Conservation (phyloP, 2,888 invertebrate genomes). For the Rhingia campestris region DNA sequence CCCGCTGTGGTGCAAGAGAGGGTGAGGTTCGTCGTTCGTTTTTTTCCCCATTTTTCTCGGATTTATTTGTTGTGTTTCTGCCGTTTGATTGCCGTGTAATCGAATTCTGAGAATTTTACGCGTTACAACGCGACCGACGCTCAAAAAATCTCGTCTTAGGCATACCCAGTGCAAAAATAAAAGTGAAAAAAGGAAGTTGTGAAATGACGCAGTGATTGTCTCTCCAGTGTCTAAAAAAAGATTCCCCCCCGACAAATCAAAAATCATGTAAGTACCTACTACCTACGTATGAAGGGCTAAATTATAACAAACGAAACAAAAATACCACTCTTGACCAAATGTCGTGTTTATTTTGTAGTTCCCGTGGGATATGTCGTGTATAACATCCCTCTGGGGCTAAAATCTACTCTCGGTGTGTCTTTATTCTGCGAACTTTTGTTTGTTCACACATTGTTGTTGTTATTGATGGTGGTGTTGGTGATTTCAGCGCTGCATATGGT, state of each 20-base stretch:
- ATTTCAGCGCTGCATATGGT: conserved; percentile 29
- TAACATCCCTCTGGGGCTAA: conserved; percentile 8
- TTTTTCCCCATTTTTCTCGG: conserved; percentile 41
- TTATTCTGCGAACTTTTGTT: conserved; percentile 38
- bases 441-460: conserved; percentile 48
- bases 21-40: conserved; percentile 56
- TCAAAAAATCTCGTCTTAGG: neutral
- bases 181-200: conserved; percentile 18
- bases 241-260: conserved; percentile 8
- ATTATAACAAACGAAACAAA: neutral
- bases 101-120: conserved; percentile 36
- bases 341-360: conserved; percentile 44
- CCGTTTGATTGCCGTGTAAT: conserved; percentile 5
- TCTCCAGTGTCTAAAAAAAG: conserved; percentile 30
- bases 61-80: conserved; percentile 62
- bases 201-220: conserved; percentile 64
- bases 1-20: conserved; percentile 36
- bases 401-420: conserved; percentile 10
- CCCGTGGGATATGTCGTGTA: conserved; percentile 30
- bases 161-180: neutral
- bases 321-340: conserved; percentile 49
- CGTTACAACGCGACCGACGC: conserved; percentile 1
- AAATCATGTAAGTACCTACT: conserved; percentile 42
- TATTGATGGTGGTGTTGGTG: conserved; percentile 38
- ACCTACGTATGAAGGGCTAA: neutral